Base-by-base conservation (phyloP, 2,113 vertebrate genomes). In the Hydrochoerus hydrochaeris region DNA sequence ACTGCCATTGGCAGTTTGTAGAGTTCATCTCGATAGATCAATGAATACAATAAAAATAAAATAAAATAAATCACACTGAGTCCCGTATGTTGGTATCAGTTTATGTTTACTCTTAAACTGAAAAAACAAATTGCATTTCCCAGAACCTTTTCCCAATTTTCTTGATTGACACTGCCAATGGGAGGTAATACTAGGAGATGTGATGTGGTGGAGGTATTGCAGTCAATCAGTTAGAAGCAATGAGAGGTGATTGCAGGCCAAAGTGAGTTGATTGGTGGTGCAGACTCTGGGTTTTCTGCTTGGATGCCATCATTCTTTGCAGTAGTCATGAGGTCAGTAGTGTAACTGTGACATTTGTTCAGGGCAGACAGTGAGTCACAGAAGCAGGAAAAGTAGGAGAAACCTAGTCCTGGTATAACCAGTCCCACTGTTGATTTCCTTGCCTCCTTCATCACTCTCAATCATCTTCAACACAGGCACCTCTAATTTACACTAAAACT, bases 1-100 rank as follows among this genome's bases (percentile, higher is more conserved):
- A 80, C 26, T 81, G 91, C 62, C 86, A 81, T 83, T 95, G 62
- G 88, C 32, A 63, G 83, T 96, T 96, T 86, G 62, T 44, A 7
- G 30, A 71, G 46, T 90, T 93, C 83, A 96, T 97, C 44, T 95
- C 84, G 77, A 54, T 91, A 80, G 93, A 94, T 97, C 91, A 94
- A 44, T 86, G 73, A 30, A 78, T 69, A 63, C 35, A 58, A 41
- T 75, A 96, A 90, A 52, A 92, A 52, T 69, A 49, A 84, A 82
- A 91, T 92, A 77, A 35, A 93, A 87, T 88, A 78, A 91, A 81
- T 75, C 5, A 26, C 46, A 2, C 73, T 58, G 35, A 65, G 8
- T 54, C 1, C 1, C 69, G 54, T 95, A 32, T n/a, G 11, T 85
- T 69, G 14, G 10, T 83, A 30, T 78, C 11, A 32, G 49, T 26